These are phyloP conservation scores for Phrynocephalus guinanensis DNA, from an alignment of 2,797 vertebrate species.

Conservation along the genomic window DNA sequence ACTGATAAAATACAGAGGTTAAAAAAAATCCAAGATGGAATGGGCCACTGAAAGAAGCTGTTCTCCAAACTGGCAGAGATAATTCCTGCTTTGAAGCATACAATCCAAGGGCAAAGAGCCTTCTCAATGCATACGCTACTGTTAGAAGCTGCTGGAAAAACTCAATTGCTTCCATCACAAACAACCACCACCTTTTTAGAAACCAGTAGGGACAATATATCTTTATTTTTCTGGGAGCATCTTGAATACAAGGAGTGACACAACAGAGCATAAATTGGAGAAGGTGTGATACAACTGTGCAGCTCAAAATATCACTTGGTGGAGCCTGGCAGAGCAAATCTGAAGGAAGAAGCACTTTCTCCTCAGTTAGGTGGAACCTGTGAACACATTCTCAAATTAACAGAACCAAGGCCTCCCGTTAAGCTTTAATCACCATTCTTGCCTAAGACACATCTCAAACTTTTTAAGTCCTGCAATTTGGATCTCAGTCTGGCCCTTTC, in stretches of 20 bases:
- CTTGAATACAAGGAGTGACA: not conserved
- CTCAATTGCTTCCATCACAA: not conserved
- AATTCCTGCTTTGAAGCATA: not conserved
- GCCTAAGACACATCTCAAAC: not conserved
- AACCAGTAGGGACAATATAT: not conserved
- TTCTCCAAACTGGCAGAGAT: not conserved
- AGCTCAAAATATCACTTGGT: not conserved
- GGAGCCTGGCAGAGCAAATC: not conserved
- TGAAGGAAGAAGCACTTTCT: not conserved
- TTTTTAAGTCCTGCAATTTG: not conserved
- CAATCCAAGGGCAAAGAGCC: not conserved
- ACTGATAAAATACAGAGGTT: not conserved
- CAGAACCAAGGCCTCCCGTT: not conserved
- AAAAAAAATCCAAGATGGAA: not conserved
- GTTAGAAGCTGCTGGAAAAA: not conserved
- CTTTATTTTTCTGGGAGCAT: slow-evolving; percentile 13
- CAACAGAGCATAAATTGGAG: slow-evolving; percentile 15
- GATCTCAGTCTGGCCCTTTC: not conserved
- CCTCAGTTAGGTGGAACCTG: not conserved
- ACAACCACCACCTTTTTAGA: too few species aligned
- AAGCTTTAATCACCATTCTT: too few species aligned
- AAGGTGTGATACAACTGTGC: not conserved
- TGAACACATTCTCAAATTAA: not conserved
- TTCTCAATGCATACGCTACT: not conserved
- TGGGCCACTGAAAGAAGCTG: not conserved